Conservation (phyloP, 2,113 vertebrate species). For the Shinisaurus crocodilurus region DNA sequence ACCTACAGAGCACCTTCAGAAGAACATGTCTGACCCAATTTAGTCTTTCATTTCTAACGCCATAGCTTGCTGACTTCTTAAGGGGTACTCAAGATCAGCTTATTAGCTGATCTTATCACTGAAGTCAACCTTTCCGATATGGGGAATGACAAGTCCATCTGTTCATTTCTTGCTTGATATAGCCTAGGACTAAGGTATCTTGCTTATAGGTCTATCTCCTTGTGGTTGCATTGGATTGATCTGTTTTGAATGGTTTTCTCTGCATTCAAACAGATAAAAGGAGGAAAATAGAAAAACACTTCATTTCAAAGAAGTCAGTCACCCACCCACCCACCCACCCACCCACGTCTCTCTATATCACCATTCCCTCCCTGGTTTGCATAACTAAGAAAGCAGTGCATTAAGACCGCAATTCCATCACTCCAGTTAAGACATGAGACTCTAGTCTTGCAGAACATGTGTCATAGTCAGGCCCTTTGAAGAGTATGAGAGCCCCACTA, state of each 20-base stretch:
- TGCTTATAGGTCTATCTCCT: slow-evolving; percentile 64
- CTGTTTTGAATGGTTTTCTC: slow-evolving; percentile 63
- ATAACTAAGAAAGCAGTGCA: neutral
- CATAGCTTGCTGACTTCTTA: slow-evolving; percentile 66
- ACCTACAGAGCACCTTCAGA: slow-evolving; percentile 67
- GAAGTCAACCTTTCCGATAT: slow-evolving; percentile 71
- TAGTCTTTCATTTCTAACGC: slow-evolving; percentile 75
- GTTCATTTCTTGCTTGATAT: slow-evolving; percentile 70
- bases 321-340: neutral
- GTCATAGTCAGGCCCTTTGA: neutral
- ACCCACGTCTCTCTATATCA: neutral
- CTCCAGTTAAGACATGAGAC: neutral
- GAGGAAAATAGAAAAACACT: slow-evolving; percentile 44
- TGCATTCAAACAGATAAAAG: slow-evolving; percentile 40
- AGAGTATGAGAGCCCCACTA: no score
- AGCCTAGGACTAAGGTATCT: slow-evolving; percentile 65
- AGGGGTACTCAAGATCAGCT: slow-evolving; percentile 71
- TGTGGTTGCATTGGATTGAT: slow-evolving; percentile 64
- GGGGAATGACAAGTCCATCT: slow-evolving; percentile 72
- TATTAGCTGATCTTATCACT: slow-evolving; percentile 75
- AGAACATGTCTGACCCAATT: slow-evolving; percentile 68
- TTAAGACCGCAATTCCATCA: neutral
- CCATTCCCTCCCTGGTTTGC: neutral
- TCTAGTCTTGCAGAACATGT: neutral
- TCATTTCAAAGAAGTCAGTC: slow-evolving; percentile 43